phyloP scores from a whole-genome alignment of 1,140 invertebrate species.

The Vollenhovia emeryi region DNA sequence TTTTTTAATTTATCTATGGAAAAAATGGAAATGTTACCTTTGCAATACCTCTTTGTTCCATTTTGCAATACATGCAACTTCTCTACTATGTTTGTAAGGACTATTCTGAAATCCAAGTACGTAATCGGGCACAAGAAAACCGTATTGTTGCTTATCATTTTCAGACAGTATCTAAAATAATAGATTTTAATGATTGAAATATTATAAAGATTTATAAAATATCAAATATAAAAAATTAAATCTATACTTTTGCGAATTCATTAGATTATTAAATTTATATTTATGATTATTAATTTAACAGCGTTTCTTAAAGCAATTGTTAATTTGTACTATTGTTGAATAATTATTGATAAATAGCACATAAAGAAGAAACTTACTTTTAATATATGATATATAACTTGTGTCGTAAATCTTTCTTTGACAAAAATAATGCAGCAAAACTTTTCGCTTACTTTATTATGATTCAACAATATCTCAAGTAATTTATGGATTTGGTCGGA shows the following conservation, averaged over 20 bases:
- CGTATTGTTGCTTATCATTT: conserved; percentile 82
- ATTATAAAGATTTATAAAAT: no score
- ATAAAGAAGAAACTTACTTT: conserved; percentile 84
- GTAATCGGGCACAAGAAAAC: conserved; percentile 89
- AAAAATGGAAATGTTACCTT: conserved; percentile 79
- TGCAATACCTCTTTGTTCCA: conserved; percentile 88
- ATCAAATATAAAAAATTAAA: conserved; percentile 8
- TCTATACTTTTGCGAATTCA: neutral
- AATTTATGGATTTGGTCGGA: conserved; percentile 87
- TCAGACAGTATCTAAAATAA: conserved; percentile 80
- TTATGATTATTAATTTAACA: conserved; percentile 2
- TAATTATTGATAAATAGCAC: neutral
- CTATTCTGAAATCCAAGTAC: conserved; percentile 89
- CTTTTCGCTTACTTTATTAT: conserved; percentile 79
- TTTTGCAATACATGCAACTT: conserved; percentile 85
- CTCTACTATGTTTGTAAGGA: conserved; percentile 85
- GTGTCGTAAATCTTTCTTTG: conserved; percentile 90
- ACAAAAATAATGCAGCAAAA: conserved; percentile 95
- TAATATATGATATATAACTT: conserved; percentile 91
- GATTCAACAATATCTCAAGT: conserved; percentile 85
- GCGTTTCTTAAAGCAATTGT: neutral
- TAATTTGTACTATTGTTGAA: neutral
- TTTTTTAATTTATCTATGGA: neutral
- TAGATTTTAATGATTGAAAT: no score
- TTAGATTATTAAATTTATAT: neutral